Evolutionary conservation across 2,888 invertebrate species (phyloP).

Genomic region (Helicoverpa assulta): DNA sequence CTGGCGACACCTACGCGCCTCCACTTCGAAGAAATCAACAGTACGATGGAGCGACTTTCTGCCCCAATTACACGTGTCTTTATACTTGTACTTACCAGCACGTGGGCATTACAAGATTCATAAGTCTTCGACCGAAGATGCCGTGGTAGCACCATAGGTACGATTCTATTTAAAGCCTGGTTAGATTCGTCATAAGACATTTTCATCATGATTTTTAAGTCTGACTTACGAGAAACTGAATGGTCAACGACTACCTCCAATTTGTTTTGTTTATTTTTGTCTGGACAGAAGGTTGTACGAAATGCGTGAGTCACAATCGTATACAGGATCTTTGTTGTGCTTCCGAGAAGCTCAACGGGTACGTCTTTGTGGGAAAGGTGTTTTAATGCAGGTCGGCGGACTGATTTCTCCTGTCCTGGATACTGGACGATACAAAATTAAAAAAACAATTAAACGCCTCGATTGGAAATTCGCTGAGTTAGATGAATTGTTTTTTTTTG

Average conservation of each 20-base stretch:
- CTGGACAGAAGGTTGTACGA: constrained; percentile 78
- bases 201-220: not conserved
- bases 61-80: constrained; percentile 79
- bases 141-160: not conserved
- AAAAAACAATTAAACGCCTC: constrained; percentile 73
- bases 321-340: constrained; percentile 88
- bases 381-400: constrained; percentile 85
- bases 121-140: constrained; percentile 29
- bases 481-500: constrained; percentile 62
- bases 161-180: not conserved
- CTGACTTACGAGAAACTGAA: constrained; percentile 3
- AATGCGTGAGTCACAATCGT: constrained; percentile 83
- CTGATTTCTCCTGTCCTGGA: constrained; percentile 83
- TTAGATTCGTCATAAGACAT: not conserved
- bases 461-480: constrained; percentile 63
- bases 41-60: constrained; percentile 80
- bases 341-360: constrained; percentile 85
- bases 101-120: constrained; percentile 58
- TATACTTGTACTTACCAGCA: constrained; percentile 46
- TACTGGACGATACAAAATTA: constrained; percentile 68
- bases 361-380: constrained; percentile 86
- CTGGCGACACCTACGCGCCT: constrained; percentile 84
- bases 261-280: constrained; percentile 70
- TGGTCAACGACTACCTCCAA: constrained; percentile 33
- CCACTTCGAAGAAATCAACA: constrained; percentile 86